phyloP scores from a whole-genome alignment of 2,888 invertebrate species.

The Drosophila mimetica region DNA sequence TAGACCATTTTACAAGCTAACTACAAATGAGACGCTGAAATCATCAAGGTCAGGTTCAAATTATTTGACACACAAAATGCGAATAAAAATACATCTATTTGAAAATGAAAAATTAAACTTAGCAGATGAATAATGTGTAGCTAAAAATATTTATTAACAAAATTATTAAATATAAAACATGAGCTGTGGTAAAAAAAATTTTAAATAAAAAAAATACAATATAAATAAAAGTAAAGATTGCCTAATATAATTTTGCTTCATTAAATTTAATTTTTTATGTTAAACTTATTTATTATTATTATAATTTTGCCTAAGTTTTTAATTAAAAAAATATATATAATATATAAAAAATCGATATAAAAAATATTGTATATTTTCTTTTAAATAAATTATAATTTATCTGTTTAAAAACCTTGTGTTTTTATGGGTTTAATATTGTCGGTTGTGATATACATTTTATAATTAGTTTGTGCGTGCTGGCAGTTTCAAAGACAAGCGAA shows the following conservation, averaged over 20 bases:
- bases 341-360: too few relatives aligned
- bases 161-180: not conserved
- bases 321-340: too few relatives aligned
- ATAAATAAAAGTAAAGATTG: too few relatives aligned
- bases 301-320: too few relatives aligned
- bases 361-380: not conserved
- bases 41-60: conserved; percentile 75
- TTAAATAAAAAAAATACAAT: not conserved
- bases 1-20: conserved; percentile 76
- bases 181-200: not conserved
- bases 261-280: too few relatives aligned
- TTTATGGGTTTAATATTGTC: not conserved
- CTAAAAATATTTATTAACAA: not conserved
- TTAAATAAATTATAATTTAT: not conserved
- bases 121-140: conserved; percentile 4
- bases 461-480: not conserved
- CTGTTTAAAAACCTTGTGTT: too few relatives aligned
- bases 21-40: conserved; percentile 73
- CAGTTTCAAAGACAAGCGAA: not conserved
- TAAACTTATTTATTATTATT: too few relatives aligned
- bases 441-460: not conserved
- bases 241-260: too few relatives aligned
- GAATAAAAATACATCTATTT: conserved; percentile 11
- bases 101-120: conserved; percentile 10
- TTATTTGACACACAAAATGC: conserved; percentile 52